A percentile compares a stretch with the other conserved stretches of the same genome.
Evolutionary conservation across 2,113 vertebrate species (phyloP).

Genomic region (Artemisiospiza belli): DNA sequence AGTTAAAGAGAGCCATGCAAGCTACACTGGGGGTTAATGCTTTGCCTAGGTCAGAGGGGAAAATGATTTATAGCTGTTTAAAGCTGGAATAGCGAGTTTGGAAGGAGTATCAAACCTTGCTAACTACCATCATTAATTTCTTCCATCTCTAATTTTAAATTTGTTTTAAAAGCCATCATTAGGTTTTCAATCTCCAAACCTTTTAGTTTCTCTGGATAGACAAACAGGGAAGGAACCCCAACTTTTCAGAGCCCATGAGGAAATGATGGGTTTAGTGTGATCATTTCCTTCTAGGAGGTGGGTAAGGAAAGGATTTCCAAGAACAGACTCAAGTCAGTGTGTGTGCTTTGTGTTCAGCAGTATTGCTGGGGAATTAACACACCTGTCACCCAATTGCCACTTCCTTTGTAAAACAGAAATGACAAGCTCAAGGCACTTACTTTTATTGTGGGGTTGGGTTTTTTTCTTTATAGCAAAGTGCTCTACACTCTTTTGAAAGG

Average conservation of each 20-base stretch:
- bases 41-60: background rate
- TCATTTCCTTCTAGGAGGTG: background rate
- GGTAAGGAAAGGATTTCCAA: background rate
- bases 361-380: background rate
- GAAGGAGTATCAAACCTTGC: background rate
- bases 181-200: conserved; percentile 21
- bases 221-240: background rate
- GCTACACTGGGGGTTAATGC: background rate
- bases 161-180: background rate
- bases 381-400: background rate
- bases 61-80: background rate
- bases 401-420: conserved; percentile 22
- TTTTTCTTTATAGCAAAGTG: background rate
- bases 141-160: background rate
- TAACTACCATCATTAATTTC: background rate
- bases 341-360: background rate
- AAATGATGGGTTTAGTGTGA: background rate
- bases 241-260: background rate
- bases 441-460: background rate
- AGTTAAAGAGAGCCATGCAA: background rate
- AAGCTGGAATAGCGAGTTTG: background rate
- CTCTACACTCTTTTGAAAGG: background rate
- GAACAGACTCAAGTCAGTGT: background rate
- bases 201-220: background rate
- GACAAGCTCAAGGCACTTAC: background rate